Conservation (phyloP, 1,140 invertebrate genomes). For the Cyclargus thomasi region DNA sequence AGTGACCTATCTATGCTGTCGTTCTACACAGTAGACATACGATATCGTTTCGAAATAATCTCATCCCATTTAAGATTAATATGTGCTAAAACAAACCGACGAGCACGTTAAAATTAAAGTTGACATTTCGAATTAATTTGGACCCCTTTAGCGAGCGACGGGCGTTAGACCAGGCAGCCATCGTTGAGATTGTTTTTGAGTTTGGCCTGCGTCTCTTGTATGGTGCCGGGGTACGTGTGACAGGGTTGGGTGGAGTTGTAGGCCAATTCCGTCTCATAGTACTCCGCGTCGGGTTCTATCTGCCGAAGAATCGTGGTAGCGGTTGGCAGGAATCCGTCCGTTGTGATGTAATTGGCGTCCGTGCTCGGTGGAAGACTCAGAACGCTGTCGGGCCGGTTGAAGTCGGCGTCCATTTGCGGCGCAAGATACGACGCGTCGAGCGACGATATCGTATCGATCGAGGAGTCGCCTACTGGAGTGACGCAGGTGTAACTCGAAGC, state of each 20-base stretch:
- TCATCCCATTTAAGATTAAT: slow-evolving; percentile 37
- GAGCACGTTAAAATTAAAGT: slow-evolving; percentile 33
- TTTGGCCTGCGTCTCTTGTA: slow-evolving; percentile 55
- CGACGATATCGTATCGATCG: slow-evolving; percentile 58
- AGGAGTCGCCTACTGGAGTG: slow-evolving; percentile 50
- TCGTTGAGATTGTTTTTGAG: slow-evolving; percentile 69
- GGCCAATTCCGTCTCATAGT: slow-evolving; percentile 60
- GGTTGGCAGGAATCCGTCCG: slow-evolving; percentile 63
- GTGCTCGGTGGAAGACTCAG: slow-evolving; percentile 57
- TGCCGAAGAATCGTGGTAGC: slow-evolving; percentile 60
- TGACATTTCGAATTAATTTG: slow-evolving; percentile 67
- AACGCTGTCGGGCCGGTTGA: slow-evolving; percentile 63
- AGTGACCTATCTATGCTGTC: slow-evolving; percentile 45
- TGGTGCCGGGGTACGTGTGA: slow-evolving; percentile 55
- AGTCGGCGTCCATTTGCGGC: slow-evolving; percentile 52
- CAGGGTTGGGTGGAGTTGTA: slow-evolving; percentile 58
- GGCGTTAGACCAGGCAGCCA: slow-evolving; percentile 67
- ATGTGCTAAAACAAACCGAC: slow-evolving; percentile 24
- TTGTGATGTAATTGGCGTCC: slow-evolving; percentile 50
- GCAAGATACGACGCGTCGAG: slow-evolving; percentile 56
- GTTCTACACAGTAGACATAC: slow-evolving; percentile 74
- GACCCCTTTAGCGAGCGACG: slow-evolving; percentile 44
- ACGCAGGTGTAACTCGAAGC: slow-evolving; percentile 70
- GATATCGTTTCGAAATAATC: slow-evolving; percentile 72
- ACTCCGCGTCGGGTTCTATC: slow-evolving; percentile 58